Percentiles rank a stretch among this genome's conserved stretches.
These are phyloP conservation scores for Sisyra terminalis DNA, from an alignment of 2,888 invertebrate genomes.

Conservation along the genomic window DNA sequence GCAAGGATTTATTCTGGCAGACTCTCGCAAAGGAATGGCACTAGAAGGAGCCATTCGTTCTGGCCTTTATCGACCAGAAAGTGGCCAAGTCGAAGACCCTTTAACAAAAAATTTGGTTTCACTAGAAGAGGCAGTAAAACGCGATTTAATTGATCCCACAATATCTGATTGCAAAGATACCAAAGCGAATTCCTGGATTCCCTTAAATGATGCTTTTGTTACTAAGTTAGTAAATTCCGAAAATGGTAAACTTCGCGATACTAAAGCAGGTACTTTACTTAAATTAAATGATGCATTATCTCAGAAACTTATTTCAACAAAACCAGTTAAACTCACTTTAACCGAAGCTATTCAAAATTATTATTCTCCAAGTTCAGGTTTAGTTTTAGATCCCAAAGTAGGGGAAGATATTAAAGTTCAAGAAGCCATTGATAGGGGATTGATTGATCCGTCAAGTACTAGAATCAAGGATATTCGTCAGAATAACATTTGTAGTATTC, in stretches of 20 bases:
- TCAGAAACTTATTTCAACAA: constrained; percentile 52
- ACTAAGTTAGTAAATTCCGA: constrained; percentile 48
- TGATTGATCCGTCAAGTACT: constrained; percentile 54
- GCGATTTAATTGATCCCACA: constrained; percentile 65
- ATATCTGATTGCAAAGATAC: constrained; percentile 70
- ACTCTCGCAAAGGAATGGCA: constrained; percentile 54
- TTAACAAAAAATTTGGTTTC: constrained; percentile 53
- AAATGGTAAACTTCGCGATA: constrained; percentile 56
- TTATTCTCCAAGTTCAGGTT: constrained; percentile 55
- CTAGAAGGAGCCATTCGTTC: constrained; percentile 59
- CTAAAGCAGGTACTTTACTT: constrained; percentile 51
- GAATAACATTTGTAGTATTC: constrained; percentile 46
- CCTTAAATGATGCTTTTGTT: constrained; percentile 57
- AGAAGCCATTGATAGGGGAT: constrained; percentile 54
- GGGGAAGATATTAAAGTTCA: constrained; percentile 56
- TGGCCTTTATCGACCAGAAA: constrained; percentile 49
- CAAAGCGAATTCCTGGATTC: constrained; percentile 48
- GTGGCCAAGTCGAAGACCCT: constrained; percentile 54
- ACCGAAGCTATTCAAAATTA: constrained; percentile 63
- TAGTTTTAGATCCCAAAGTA: constrained; percentile 59
- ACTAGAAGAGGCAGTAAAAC: constrained; percentile 58
- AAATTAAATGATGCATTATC: constrained; percentile 55
- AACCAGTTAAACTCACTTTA: constrained; percentile 50
- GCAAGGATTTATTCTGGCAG: constrained; percentile 49
- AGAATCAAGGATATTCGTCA: constrained; percentile 57